A percentile compares a stretch with the other conserved stretches of the same genome.
These are phyloP conservation scores for Mirounga angustirostris DNA, from an alignment of 2,113 vertebrate species.

Conservation along the genomic window DNA sequence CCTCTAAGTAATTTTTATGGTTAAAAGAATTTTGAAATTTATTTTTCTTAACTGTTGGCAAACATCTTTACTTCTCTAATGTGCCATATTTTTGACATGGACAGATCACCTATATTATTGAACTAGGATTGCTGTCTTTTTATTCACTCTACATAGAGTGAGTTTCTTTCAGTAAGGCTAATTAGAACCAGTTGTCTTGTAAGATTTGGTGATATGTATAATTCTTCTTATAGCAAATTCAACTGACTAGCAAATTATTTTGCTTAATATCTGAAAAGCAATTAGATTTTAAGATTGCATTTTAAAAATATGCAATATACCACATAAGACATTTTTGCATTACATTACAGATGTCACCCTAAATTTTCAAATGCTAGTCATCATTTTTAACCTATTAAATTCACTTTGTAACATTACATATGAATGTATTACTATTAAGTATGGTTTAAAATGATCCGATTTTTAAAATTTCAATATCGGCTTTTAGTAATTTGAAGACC, in stretches of 20 bases:
- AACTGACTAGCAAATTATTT: slow-evolving; percentile 66
- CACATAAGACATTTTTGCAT: background rate
- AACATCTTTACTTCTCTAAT: slow-evolving; percentile 28
- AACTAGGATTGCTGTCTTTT: slow-evolving; percentile 39
- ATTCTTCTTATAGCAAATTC: slow-evolving; percentile 50
- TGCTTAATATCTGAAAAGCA: slow-evolving; percentile 60
- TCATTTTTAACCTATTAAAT: slow-evolving; percentile 2
- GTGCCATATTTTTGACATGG: slow-evolving; percentile 34
- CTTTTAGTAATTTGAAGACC: slow-evolving; percentile 56
- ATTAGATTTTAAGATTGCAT: slow-evolving; percentile 59
- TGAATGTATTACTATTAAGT: slow-evolving; percentile 26
- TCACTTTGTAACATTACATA: slow-evolving; percentile 42
- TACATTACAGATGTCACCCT: slow-evolving; percentile 11
- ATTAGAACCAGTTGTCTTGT: slow-evolving; percentile 62
- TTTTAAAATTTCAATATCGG: background rate
- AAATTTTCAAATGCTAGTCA: slow-evolving; percentile 58
- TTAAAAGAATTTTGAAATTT: slow-evolving; percentile 67
- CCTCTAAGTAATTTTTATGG: slow-evolving; percentile 49
- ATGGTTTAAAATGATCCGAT: slow-evolving; percentile 20
- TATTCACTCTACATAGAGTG: background rate
- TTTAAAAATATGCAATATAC: slow-evolving; percentile 55
- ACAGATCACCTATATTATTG: slow-evolving; percentile 33
- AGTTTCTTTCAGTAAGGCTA: slow-evolving; percentile 49
- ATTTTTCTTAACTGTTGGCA: slow-evolving; percentile 59
- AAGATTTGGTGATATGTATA: slow-evolving; percentile 51